These are phyloP conservation scores for Datnioides undecimradiatus DNA, from an alignment of 2,113 vertebrate genomes.

Conservation along the genomic window DNA sequence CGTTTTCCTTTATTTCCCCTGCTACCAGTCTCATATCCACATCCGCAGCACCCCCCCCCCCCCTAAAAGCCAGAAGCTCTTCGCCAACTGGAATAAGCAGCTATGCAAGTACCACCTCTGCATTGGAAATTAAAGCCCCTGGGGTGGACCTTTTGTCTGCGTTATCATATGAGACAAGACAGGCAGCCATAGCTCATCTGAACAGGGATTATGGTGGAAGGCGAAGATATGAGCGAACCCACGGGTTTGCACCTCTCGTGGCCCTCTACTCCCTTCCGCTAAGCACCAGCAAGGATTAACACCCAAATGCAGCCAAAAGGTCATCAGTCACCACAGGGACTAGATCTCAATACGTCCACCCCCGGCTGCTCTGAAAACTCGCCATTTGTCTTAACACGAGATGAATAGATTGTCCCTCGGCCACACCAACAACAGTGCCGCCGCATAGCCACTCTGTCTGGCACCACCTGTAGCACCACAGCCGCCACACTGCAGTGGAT, in stretches of 20 bases:
- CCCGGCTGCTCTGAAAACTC: conserved; percentile 28
- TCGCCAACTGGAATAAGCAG: background rate
- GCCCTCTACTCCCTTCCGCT: conserved; percentile 24
- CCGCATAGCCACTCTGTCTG: conserved; percentile 28
- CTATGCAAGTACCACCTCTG: background rate
- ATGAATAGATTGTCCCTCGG: conserved; percentile 42
- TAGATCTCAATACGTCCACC: conserved; percentile 21
- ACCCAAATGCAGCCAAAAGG: conserved; percentile 55
- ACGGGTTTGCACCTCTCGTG: background rate
- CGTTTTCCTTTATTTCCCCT: conserved; percentile 3
- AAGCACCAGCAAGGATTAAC: conserved; percentile 49
- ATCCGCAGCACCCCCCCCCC: background rate
- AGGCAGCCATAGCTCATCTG: conserved; percentile 43
- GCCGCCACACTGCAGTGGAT: conserved; percentile 4
- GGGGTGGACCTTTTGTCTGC: conserved; percentile 14
- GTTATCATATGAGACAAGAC: conserved; percentile 16
- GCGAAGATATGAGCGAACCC: conserved; percentile 24
- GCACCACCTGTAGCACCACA: conserved; percentile 34
- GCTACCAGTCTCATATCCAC: background rate
- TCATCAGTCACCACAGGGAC: conserved; percentile 48
- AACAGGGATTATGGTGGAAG: conserved; percentile 43
- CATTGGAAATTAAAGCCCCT: conserved; percentile 22
- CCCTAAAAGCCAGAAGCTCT: background rate
- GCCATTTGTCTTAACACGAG: conserved; percentile 26
- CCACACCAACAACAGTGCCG: background rate